phyloP scores from a whole-genome alignment of 2,888 invertebrate species.

The Lepidocyrtinus sp. region DNA sequence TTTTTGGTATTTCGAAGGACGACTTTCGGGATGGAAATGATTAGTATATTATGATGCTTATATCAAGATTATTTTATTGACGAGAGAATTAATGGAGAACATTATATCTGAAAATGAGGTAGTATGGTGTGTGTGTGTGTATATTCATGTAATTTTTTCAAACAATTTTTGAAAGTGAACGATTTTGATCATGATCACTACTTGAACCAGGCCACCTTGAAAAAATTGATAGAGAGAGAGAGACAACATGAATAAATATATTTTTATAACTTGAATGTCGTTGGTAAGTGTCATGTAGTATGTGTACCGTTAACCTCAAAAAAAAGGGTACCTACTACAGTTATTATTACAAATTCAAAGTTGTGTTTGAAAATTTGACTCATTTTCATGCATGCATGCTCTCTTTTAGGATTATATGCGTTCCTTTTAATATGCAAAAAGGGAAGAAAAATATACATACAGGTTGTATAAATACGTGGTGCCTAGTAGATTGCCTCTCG shows the following conservation, averaged over 20 bases:
- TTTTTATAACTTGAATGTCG: constrained; percentile 5
- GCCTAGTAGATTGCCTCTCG: too few species aligned
- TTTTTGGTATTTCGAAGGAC: background rate
- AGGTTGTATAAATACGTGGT: too few species aligned
- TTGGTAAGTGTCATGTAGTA: background rate
- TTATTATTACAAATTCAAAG: too few species aligned
- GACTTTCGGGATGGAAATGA: background rate
- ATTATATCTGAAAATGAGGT: background rate
- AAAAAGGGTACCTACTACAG: too few species aligned
- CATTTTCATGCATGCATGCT: too few species aligned
- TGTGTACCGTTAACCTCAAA: background rate
- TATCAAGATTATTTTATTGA: background rate
- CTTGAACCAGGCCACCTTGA: constrained; percentile 7
- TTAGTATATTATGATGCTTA: background rate
- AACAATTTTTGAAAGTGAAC: background rate
- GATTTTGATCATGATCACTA: background rate
- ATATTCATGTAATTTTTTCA: too few species aligned
- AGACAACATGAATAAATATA: background rate
- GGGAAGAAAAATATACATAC: too few species aligned
- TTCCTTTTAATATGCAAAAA: too few species aligned
- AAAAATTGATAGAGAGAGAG: background rate
- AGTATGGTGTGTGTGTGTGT: too few species aligned
- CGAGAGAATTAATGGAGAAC: too few species aligned
- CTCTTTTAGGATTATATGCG: too few species aligned
- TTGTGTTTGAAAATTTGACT: too few species aligned